These are phyloP conservation scores for Sciurus vulgaris DNA, from an alignment of 2,797 vertebrate species.

Conservation along the genomic window DNA sequence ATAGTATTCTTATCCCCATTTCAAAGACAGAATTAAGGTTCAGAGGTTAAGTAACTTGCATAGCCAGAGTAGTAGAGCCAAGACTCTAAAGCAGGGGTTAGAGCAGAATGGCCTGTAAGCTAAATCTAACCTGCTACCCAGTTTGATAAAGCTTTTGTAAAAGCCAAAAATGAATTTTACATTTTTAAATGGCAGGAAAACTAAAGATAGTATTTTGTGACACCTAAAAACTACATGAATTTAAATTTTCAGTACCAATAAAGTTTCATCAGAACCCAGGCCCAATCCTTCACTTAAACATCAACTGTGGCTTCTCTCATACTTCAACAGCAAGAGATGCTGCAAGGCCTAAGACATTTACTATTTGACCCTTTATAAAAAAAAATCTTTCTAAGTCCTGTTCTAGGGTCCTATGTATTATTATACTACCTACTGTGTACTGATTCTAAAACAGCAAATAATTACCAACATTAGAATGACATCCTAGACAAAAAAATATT, in stretches of 20 bases:
- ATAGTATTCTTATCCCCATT: slow-evolving; percentile 8
- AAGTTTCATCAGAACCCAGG: not conserved
- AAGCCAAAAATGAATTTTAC: too few relatives aligned
- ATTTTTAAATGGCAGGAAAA: too few relatives aligned
- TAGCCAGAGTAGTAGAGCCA: not conserved
- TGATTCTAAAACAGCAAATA: slow-evolving; percentile 46
- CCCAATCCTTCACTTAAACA: not conserved
- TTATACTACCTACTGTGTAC: not conserved
- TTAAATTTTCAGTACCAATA: slow-evolving; percentile 9
- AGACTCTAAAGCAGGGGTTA: not conserved
- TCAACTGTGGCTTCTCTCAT: not conserved
- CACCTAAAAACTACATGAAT: slow-evolving; percentile 14
- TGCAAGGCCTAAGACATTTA: slow-evolving; percentile 28
- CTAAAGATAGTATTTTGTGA: not conserved
- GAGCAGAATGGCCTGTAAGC: not conserved
- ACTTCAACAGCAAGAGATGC: not conserved
- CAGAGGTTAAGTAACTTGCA: not conserved
- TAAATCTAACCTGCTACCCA: not conserved
- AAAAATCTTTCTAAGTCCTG: slow-evolving; percentile 3
- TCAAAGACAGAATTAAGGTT: slow-evolving; percentile 51
- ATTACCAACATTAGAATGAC: slow-evolving; percentile 41
- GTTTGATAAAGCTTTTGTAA: too few relatives aligned
- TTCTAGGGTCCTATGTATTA: not conserved
- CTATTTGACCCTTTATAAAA: slow-evolving; percentile 23
- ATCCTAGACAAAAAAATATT: slow-evolving; percentile 39